Base-by-base conservation (phyloP, 2,888 invertebrate species). In the Drosophila atripex region DNA sequence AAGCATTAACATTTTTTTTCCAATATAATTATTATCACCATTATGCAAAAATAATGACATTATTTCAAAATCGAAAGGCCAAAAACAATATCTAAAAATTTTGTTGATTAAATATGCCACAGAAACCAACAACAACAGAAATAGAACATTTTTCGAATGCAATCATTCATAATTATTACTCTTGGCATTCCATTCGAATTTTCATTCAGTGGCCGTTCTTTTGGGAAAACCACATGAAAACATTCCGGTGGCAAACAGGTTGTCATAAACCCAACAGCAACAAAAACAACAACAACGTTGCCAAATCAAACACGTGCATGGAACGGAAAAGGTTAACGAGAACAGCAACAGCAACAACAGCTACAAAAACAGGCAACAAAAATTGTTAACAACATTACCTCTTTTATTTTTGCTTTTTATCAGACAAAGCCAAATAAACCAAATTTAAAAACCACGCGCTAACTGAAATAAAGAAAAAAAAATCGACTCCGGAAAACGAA, bases 171-270 rank as follows among this genome's bases (percentile, higher is more conserved):
- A 71, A 69, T 69, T 71, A 61, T 38, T 30, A 60, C 28, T 69
- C 23, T 52, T 43, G 46, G 72, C 63, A 69, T 68, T 68, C 64
- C 68, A 46, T 46, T 46, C 25, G 51, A 51, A 46, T 71, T 71
- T 51, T 30, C 50, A 51, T 51, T 68, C 38, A 25, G 16, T 52
- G 16, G 38, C 38, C 41, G 41, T 68, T 57, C 30, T 65, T 57
- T 71, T 41, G 65, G 55, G 38, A 50, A 72, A 64, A 71, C 50
- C 65, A 65, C 73, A 73, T 16, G 54, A 65, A 73, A 71, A 72
- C 66, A 87, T 86, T 86, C 76, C 66, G 60, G 58, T 69, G 70
- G 54, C 77, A 80, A 87, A 82, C 86, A 82, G 88, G 82, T 82
- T 82, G 82, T 71, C 77, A 68, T 35, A 73, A 63, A 47, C 30